Conservation (phyloP, 2,113 vertebrate genomes). For the Eubucco bourcierii region DNA sequence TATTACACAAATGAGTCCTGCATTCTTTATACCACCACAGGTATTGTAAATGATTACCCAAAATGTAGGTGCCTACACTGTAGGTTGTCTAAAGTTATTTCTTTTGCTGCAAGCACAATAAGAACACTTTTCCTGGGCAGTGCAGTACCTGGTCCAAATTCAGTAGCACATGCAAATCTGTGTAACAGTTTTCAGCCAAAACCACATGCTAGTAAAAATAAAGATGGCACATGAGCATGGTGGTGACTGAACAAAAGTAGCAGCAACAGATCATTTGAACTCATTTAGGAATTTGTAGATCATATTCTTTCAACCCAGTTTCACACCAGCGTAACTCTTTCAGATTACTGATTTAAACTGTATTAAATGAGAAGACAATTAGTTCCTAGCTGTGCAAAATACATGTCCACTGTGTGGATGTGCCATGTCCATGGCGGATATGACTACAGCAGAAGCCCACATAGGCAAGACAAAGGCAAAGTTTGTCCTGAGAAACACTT, state of each 20-base stretch:
- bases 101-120: not conserved
- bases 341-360: not conserved
- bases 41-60: not conserved
- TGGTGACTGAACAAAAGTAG: not conserved
- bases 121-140: not conserved
- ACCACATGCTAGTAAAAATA: not conserved
- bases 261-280: not conserved
- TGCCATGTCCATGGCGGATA: not conserved
- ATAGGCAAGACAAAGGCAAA: not conserved
- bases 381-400: not conserved
- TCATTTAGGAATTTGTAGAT: not conserved
- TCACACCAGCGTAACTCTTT: not conserved
- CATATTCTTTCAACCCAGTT: not conserved
- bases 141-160: not conserved
- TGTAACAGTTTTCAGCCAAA: not conserved
- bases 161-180: not conserved
- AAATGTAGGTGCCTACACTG: not conserved
- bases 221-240: not conserved
- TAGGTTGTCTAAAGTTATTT: not conserved
- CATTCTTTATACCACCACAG: not conserved
- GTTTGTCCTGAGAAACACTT: not conserved
- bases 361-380: not conserved
- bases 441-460: not conserved
- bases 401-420: not conserved
- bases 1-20: not conserved